Conservation (phyloP, 2,113 vertebrate genomes). For the Scytalopus superciliaris region DNA sequence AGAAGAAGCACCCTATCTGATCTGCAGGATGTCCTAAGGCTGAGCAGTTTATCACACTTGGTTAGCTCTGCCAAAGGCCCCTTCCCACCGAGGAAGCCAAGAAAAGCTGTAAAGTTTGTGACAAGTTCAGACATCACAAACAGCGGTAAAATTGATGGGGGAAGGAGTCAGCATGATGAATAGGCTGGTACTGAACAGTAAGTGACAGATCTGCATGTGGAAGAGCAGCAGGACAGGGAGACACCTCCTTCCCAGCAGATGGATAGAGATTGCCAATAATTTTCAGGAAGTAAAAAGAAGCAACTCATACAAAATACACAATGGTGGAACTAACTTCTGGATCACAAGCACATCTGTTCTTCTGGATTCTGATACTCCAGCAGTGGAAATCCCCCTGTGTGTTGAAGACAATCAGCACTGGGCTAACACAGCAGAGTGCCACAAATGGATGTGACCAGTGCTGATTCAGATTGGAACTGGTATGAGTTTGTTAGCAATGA, state of each 20-base stretch:
- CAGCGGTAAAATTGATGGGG: constrained; percentile 57
- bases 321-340: not conserved
- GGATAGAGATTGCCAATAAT: constrained; percentile 72
- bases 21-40: not conserved
- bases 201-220: constrained; percentile 47
- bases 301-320: not conserved
- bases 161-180: constrained; percentile 65
- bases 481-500: not conserved
- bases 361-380: not conserved
- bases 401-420: not conserved
- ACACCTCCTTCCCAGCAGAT: constrained; percentile 57
- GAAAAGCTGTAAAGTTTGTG: constrained; percentile 33
- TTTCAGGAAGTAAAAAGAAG: constrained; percentile 19
- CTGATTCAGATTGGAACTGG: not conserved
- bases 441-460: not conserved
- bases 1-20: not conserved
- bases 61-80: not conserved
- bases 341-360: not conserved
- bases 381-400: not conserved
- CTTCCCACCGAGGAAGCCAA: not conserved
- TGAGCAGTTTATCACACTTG: not conserved
- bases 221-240: constrained; percentile 66
- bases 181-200: constrained; percentile 47
- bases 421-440: not conserved
- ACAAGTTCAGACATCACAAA: constrained; percentile 57